Evolutionary conservation across 2,888 invertebrate genomes (phyloP).

Genomic region (Crepidodera aurea): DNA sequence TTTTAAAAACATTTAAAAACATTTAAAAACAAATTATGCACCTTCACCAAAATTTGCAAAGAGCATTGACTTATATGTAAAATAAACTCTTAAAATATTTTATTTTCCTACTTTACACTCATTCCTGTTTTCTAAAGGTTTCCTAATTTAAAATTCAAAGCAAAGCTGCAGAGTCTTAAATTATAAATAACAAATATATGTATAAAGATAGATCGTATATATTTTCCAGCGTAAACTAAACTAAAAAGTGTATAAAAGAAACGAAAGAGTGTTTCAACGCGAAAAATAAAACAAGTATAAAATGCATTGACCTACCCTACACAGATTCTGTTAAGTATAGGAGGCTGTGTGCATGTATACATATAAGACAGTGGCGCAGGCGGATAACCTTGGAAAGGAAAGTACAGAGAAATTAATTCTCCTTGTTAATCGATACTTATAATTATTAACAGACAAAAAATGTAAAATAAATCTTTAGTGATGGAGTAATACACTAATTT

Average conservation of each 20-base stretch:
- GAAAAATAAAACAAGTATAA: conserved; percentile 62
- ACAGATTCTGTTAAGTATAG: conserved; percentile 62
- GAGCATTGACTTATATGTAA: too few relatives aligned
- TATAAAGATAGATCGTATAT: conserved; percentile 53
- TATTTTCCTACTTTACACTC: not conserved
- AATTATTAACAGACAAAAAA: too few relatives aligned
- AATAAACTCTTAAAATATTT: too few relatives aligned
- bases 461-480: too few relatives aligned
- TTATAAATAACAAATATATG: conserved; percentile 57
- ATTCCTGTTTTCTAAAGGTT: conserved; percentile 56
- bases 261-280: conserved; percentile 58
- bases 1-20: too few relatives aligned
- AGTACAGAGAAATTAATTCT: conserved; percentile 3
- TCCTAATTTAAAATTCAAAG: conserved; percentile 50
- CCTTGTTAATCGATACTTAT: too few relatives aligned
- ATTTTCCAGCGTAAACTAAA: conserved; percentile 50
- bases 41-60: too few relatives aligned
- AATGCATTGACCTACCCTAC: conserved; percentile 64
- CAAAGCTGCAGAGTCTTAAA: conserved; percentile 9
- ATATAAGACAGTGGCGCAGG: conserved; percentile 57
- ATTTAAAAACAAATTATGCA: too few relatives aligned
- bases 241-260: conserved; percentile 59
- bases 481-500: too few relatives aligned
- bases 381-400: conserved; percentile 17
- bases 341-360: conserved; percentile 61